Evolutionary conservation across 2,888 invertebrate species (phyloP).

Genomic region (Sturmia bella): DNA sequence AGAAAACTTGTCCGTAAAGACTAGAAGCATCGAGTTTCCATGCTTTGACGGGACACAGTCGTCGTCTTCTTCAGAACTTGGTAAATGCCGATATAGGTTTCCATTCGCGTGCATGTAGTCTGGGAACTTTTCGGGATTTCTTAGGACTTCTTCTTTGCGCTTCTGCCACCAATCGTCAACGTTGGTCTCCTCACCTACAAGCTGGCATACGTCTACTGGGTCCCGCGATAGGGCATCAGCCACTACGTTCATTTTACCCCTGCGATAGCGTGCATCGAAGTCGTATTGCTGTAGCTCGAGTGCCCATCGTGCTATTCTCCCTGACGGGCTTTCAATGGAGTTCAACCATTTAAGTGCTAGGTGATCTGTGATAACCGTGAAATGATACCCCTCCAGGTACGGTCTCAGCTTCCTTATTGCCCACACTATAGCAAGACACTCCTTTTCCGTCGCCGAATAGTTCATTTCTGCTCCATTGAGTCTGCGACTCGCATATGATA

Average conservation of each 20-base stretch:
- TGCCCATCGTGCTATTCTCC: conserved; percentile 61
- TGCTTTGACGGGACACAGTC: not conserved
- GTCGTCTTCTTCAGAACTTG: not conserved
- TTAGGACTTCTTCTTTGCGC: too few species aligned
- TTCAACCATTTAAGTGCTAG: conserved; percentile 61
- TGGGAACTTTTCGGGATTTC: not conserved
- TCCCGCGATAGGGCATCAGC: conserved; percentile 53
- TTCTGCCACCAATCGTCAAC: too few species aligned
- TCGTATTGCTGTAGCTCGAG: conserved; percentile 59
- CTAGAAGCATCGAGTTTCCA: not conserved
- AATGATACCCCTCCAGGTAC: conserved; percentile 46
- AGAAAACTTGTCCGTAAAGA: not conserved
- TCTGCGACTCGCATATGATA: conserved; percentile 52
- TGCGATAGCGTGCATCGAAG: conserved; percentile 44
- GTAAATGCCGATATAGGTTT: not conserved
- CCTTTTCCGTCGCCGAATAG: conserved; percentile 61
- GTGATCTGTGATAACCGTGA: conserved; percentile 67
- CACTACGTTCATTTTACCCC: conserved; percentile 38
- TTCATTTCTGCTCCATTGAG: conserved; percentile 49
- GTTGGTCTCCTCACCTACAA: conserved; percentile 38
- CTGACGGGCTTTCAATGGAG: conserved; percentile 48
- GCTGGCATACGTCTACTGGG: not conserved
- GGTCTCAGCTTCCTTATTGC: conserved; percentile 59
- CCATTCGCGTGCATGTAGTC: not conserved
- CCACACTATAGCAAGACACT: conserved; percentile 62